Evolutionary conservation across 2,888 invertebrate genomes (phyloP).

Genomic region (Teleogryllus oceanicus): DNA sequence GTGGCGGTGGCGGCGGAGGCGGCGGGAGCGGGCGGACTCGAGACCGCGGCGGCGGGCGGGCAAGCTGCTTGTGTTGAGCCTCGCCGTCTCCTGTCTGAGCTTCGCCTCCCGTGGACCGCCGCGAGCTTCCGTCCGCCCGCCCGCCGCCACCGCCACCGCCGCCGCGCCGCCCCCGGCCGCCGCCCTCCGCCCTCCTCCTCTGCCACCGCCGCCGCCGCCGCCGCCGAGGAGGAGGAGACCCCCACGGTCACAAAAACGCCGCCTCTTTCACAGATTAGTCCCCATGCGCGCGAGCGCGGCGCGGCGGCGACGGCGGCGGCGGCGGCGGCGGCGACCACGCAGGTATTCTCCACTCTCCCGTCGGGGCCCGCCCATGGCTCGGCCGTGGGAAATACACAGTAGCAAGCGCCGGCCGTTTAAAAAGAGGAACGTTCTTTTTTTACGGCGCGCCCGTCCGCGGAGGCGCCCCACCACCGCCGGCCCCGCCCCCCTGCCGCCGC

Average conservation of each 20-base stretch:
- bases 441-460: background rate
- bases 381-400: conserved; percentile 22
- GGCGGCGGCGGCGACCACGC: background rate
- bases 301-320: background rate
- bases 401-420: background rate
- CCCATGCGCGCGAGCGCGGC: background rate
- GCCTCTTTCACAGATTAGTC: conserved; percentile 18
- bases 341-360: background rate
- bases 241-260: conserved; percentile 7
- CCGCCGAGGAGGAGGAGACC: background rate
- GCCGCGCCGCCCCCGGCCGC: background rate
- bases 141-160: background rate
- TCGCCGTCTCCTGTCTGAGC: conserved; percentile 20
- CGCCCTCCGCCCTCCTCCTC: background rate
- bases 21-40: background rate
- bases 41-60: conserved; percentile 11
- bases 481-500: background rate
- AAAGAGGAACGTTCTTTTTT: conserved; percentile 6
- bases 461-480: background rate
- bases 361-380: background rate
- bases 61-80: conserved; percentile 12
- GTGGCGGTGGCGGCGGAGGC: background rate
- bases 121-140: background rate
- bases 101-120: conserved; percentile 11
- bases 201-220: background rate